Conservation (phyloP, 1,140 invertebrate genomes). For the Maconellicoccus hirsutus region DNA sequence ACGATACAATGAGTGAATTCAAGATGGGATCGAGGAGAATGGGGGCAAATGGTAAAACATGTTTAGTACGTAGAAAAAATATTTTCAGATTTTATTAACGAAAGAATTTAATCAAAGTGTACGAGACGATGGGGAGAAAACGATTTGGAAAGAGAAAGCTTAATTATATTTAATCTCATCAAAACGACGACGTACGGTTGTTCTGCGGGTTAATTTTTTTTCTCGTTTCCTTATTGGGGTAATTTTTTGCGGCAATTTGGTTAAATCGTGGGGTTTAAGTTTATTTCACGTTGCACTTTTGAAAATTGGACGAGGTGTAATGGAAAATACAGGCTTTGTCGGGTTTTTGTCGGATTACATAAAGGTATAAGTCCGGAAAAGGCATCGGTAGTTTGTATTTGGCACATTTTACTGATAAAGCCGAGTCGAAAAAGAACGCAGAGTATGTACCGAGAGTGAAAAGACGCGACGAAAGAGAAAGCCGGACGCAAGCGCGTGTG, state of each 20-base stretch:
- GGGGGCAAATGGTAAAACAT: no score
- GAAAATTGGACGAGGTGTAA: slow-evolving; percentile 3
- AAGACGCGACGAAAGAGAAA: not conserved
- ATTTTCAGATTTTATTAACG: not conserved
- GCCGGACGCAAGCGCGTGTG: not conserved
- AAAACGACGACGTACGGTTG: not conserved
- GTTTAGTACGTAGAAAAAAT: no score
- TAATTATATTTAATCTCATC: not conserved
- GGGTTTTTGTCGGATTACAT: not conserved
- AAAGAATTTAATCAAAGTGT: not conserved
- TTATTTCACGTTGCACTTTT: slow-evolving; percentile 4
- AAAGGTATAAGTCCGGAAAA: not conserved
- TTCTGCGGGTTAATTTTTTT: not conserved
- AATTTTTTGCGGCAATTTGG: not conserved
- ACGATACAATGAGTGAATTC: no score
- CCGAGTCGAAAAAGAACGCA: not conserved
- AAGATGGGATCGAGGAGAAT: no score
- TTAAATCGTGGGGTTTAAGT: not conserved
- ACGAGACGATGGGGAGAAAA: not conserved
- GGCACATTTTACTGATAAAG: not conserved
- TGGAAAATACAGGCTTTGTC: not conserved
- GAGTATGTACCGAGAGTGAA: not conserved
- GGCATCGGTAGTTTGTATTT: not conserved
- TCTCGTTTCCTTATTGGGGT: not conserved
- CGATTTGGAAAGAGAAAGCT: not conserved